phyloP scores from a whole-genome alignment of 2,888 invertebrate species.

The Trissolcus brochymenae region DNA sequence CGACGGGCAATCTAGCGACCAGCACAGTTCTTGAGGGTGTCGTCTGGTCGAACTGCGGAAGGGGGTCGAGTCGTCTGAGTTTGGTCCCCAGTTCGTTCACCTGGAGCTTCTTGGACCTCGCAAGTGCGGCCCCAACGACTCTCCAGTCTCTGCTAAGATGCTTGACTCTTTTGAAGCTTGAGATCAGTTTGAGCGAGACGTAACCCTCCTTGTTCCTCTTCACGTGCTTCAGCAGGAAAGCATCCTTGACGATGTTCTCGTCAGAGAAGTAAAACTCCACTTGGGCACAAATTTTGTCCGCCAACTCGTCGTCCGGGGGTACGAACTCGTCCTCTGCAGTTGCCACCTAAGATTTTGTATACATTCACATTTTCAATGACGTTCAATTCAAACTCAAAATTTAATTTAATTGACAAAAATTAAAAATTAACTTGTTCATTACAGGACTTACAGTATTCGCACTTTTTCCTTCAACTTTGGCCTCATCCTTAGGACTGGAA shows the following conservation, averaged over 20 bases:
- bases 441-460: not conserved
- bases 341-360: not conserved
- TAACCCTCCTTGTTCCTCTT: constrained; percentile 96
- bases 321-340: constrained; percentile 66
- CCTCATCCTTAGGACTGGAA: constrained; percentile 6
- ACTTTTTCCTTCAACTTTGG: not conserved
- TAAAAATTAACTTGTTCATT: no score
- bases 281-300: constrained; percentile 88
- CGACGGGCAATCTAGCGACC: constrained; percentile 89
- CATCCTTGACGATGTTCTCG: constrained; percentile 95
- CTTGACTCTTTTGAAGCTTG: constrained; percentile 96
- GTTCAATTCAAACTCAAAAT: not conserved
- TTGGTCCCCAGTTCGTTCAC: constrained; percentile 95
- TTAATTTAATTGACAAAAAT: not conserved
- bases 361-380: not conserved
- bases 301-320: constrained; percentile 85
- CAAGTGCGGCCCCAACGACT: constrained; percentile 91
- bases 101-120: constrained; percentile 87
- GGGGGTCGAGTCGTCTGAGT: constrained; percentile 87
- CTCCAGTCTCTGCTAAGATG: constrained; percentile 96
- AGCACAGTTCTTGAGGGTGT: constrained; percentile 94
- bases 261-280: constrained; percentile 98
- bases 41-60: constrained; percentile 94
- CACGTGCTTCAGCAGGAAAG: constrained; percentile 95
- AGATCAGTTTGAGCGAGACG: constrained; percentile 94